Evolutionary conservation across 2,113 vertebrate genomes (phyloP).

Genomic region (Brachypteracias leptosomus): DNA sequence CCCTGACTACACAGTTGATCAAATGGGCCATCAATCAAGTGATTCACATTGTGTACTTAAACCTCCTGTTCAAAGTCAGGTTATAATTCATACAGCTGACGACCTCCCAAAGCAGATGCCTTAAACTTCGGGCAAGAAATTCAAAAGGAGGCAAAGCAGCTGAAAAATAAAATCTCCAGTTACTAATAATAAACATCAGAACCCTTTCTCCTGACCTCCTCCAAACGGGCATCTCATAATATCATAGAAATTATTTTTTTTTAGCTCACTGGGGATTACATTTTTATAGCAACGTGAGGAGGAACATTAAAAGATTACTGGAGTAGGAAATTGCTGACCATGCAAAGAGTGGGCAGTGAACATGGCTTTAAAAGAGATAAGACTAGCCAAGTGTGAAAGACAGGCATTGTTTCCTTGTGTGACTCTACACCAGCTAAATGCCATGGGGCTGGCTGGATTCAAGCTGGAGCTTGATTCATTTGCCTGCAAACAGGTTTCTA

Average conservation of each 20-base stretch:
- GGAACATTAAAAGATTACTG: not conserved
- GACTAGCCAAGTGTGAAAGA: constrained; percentile 6
- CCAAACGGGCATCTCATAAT: not conserved
- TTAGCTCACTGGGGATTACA: not conserved
- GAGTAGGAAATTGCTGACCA: constrained; percentile 17
- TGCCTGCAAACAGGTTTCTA: not conserved
- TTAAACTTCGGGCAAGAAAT: not conserved
- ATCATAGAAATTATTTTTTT: not conserved
- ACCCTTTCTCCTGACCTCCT: not conserved
- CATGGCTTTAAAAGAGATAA: not conserved
- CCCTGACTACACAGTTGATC: constrained; percentile 25
- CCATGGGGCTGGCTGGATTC: not conserved
- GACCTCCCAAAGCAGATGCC: not conserved
- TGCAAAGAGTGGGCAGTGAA: not conserved
- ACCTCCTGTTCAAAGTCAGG: constrained; percentile 9
- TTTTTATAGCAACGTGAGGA: not conserved
- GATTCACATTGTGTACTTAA: constrained; percentile 44
- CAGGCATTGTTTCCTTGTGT: not conserved
- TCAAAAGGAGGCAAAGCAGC: not conserved
- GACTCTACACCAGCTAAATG: not conserved
- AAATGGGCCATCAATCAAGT: constrained; percentile 43
- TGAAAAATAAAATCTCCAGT: not conserved
- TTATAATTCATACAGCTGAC: constrained; percentile 3
- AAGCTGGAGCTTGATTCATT: not conserved
- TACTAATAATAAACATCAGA: not conserved